Conservation (phyloP, 1,140 invertebrate species). For the Brachionus koreanus region DNA sequence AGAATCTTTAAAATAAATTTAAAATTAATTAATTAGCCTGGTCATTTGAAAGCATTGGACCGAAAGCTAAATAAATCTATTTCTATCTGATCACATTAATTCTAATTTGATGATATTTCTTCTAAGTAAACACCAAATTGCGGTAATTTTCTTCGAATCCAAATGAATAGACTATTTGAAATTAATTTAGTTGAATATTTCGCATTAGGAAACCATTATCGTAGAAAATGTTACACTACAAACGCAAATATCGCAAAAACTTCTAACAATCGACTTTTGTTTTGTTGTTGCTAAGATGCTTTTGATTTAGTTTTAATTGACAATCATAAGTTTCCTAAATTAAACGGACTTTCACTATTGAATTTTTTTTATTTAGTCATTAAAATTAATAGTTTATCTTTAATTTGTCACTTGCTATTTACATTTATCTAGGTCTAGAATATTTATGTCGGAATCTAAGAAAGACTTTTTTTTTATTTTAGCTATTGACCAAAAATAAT, state of each 20-base stretch:
- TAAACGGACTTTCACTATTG: background rate
- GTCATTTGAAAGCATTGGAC: background rate
- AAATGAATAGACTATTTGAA: background rate
- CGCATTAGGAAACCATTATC: slow-evolving; percentile 8
- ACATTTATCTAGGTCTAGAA: slow-evolving; percentile 6
- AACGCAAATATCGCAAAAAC: background rate
- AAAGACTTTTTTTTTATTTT: background rate
- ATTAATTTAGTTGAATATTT: background rate
- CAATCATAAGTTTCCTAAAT: background rate
- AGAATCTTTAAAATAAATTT: slow-evolving; percentile 33
- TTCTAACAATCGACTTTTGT: background rate
- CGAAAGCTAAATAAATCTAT: background rate
- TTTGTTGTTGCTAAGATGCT: background rate
- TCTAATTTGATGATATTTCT: background rate
- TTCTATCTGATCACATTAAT: background rate
- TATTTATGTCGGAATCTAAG: background rate
- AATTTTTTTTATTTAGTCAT: slow-evolving; percentile 30
- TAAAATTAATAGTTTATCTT: slow-evolving; percentile 40
- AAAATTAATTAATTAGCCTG: slow-evolving; percentile 22
- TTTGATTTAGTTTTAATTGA: background rate
- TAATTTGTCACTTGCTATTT: slow-evolving; percentile 13
- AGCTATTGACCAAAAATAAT: background rate
- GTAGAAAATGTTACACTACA: background rate
- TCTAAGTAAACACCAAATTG: background rate
- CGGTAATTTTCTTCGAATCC: background rate